phyloP scores from a whole-genome alignment of 2,113 vertebrate genomes.

The Siphamia tubifer region DNA sequence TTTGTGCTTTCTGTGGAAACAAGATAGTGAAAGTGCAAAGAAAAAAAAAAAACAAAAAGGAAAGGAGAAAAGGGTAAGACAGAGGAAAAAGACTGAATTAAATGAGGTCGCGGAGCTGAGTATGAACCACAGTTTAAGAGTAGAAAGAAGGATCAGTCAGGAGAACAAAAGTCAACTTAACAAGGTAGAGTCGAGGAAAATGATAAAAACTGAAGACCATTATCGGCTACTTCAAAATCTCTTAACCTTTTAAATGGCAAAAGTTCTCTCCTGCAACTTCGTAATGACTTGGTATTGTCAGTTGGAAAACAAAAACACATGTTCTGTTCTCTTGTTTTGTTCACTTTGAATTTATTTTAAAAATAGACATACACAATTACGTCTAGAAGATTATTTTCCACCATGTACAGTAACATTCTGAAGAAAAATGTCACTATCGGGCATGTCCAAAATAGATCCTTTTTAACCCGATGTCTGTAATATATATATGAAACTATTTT shows the following conservation, averaged over 20 bases:
- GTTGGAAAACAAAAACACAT: no score
- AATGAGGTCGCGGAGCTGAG: conserved; percentile 55
- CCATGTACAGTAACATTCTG: no score
- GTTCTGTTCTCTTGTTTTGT: no score
- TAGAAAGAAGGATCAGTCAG: conserved; percentile 56
- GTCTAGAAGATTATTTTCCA: no score
- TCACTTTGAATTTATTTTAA: no score
- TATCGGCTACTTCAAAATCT: conserved; percentile 11
- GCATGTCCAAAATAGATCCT: no score
- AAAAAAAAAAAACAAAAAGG: conserved; percentile 69
- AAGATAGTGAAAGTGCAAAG: conserved; percentile 77
- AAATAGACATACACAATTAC: no score
- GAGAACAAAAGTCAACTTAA: conserved; percentile 66
- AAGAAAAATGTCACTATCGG: no score
- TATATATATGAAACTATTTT: no score
- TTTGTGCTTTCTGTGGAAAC: conserved; percentile 81
- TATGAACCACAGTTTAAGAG: conserved; percentile 42
- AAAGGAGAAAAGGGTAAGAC: conserved; percentile 27
- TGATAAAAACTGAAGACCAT: conserved; percentile 12
- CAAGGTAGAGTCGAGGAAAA: conserved; percentile 47
- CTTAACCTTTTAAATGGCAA: not conserved
- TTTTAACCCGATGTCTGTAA: no score
- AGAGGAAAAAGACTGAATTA: conserved; percentile 44
- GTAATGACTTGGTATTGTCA: not conserved
- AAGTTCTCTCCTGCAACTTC: not conserved